Evolutionary conservation across 2,797 vertebrate species (phyloP), one percentile per base, ranked within the genome.

Genomic region (Anomalospiza imberbis): DNA sequence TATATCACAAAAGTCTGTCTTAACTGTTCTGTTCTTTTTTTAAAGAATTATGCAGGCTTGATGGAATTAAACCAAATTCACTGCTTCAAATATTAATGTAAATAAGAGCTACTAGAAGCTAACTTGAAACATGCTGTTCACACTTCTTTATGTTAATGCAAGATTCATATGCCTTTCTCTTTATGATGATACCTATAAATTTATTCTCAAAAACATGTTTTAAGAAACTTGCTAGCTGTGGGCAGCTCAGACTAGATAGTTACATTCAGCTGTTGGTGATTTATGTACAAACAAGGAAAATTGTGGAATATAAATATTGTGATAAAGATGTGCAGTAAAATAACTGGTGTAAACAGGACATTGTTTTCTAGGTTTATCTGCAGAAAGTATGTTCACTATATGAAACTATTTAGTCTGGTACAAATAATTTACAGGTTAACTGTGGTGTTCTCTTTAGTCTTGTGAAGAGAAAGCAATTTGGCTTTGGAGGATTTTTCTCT

Each of bases 61-160:
- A 57, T 75, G 26, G 36, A 72, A 83, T 47, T 61, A 89, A 93
- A 89, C 21, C 15, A 31, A 57, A 61, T 77, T 57, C 20, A 72
- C 32, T 81, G 29, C 74, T 96, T 88, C 29, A 5, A 70, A 16
- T 95, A 67, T 55, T 72, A 36, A 86, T 66, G 7, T 87, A 65
- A 74, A 53, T 89, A 48, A 54, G 32, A 89, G 18, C 54, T 92
- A 28, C 32, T 83, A 68, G 62, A 94, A 89, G 55, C 48, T 79
- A 88, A 93, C 79, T 31, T 55, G 54, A 68, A 87, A 85, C 16
- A 12, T 22, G 32, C 54, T 78, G 17, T 75, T 83, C 34, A 83
- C 21, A 51, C 17, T 61, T 58, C 22, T 76, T 88, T 3, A 2
- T 55, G 16, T 81, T 66, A 85, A 53, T 84, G 26, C 10, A 67